Conservation (phyloP, 2,113 vertebrate species). For the Labeo rohita region DNA sequence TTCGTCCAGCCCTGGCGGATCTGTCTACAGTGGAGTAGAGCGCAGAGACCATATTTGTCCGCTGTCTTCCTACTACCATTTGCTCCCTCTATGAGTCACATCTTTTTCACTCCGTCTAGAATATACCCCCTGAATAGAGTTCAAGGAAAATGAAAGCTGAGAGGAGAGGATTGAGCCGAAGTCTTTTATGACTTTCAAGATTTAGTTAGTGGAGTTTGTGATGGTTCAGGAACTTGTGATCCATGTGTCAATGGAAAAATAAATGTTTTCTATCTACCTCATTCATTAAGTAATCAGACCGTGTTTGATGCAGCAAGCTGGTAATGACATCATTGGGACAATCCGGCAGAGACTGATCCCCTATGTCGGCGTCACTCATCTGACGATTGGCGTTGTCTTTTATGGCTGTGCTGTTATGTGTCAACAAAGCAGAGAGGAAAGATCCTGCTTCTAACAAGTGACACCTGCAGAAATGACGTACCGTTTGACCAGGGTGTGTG, state of each 20-base stretch:
- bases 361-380: constrained; percentile 58
- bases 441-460: constrained; percentile 52
- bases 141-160: constrained; percentile 39
- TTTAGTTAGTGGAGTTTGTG: not conserved
- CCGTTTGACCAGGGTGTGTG: constrained; percentile 50
- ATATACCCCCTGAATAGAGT: constrained; percentile 25
- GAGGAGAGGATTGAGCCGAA: not conserved
- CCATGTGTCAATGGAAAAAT: constrained; percentile 23
- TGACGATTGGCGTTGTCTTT: constrained; percentile 31
- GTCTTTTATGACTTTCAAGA: constrained; percentile 4
- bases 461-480: constrained; percentile 60
- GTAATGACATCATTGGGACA: constrained; percentile 69
- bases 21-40: constrained; percentile 8
- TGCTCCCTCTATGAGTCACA: constrained; percentile 26
- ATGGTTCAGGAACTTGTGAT: not conserved
- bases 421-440: constrained; percentile 66
- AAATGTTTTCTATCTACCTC: constrained; percentile 7
- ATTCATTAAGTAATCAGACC: constrained; percentile 5
- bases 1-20: not conserved
- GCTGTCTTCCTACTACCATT: constrained; percentile 14
- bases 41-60: constrained; percentile 21
- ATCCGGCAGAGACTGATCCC: constrained; percentile 53
- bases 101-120: constrained; percentile 10
- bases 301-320: constrained; percentile 58
- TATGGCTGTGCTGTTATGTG: constrained; percentile 67